Evolutionary conservation across 1,140 invertebrate species (phyloP).

Genomic region (Euura saliciscinereae): DNA sequence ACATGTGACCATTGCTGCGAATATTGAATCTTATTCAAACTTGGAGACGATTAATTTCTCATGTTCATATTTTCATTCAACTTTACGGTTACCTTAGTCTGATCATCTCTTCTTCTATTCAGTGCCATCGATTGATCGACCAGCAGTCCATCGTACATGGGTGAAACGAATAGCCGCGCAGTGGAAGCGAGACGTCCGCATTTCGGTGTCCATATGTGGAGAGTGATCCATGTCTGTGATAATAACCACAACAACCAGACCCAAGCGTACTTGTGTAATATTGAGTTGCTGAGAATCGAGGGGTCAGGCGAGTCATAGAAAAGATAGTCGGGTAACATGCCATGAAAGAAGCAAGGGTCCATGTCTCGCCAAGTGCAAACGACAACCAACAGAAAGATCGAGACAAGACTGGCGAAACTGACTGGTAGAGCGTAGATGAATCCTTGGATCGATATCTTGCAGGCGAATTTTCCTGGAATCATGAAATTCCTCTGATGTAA

Average conservation of each 20-base stretch:
- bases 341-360: constrained; percentile 68
- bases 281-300: constrained; percentile 63
- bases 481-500: not conserved
- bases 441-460: constrained; percentile 83
- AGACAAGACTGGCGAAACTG: constrained; percentile 71
- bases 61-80: too few species aligned
- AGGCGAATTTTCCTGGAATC: constrained; percentile 75
- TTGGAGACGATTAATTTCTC: too few species aligned
- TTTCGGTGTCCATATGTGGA: constrained; percentile 82
- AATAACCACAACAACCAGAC: constrained; percentile 77
- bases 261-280: constrained; percentile 69
- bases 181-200: constrained; percentile 80
- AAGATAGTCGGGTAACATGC: constrained; percentile 69
- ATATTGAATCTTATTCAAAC: too few species aligned
- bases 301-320: constrained; percentile 69
- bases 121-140: constrained; percentile 88
- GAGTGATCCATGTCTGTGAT: constrained; percentile 81
- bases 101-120: constrained; percentile 79
- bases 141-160: constrained; percentile 81
- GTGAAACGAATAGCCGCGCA: constrained; percentile 81
- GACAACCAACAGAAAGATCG: constrained; percentile 68
- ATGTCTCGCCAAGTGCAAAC: constrained; percentile 66
- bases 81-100: constrained; percentile 67
- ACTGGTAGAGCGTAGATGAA: constrained; percentile 83
- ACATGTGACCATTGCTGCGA: too few species aligned